Conservation (phyloP, 1,140 invertebrate genomes). For the Drosophila mauritiana region DNA sequence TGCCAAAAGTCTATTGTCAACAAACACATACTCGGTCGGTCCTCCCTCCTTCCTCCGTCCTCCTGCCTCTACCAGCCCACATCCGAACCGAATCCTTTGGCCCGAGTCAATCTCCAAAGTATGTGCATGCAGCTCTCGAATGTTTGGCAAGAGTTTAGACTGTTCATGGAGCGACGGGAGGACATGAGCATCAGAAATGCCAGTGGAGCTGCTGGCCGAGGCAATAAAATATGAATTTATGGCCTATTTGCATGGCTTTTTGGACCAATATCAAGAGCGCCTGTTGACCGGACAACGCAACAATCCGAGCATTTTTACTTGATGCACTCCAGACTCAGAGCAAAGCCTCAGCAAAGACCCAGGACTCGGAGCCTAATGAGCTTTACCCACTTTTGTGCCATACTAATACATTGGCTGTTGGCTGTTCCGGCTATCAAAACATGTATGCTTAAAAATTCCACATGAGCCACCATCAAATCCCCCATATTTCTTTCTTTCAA, state of each 20-base stretch:
- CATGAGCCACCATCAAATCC: conserved; percentile 3
- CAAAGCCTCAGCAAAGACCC: conserved; percentile 53
- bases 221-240: conserved; percentile 81
- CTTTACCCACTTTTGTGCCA: conserved; percentile 38
- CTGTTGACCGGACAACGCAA: conserved; percentile 43
- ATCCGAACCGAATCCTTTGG: not conserved
- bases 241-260: conserved; percentile 78
- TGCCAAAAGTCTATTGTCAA: conserved; percentile 72
- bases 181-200: conserved; percentile 14
- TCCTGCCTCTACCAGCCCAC: too few relatives aligned
- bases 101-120: conserved; percentile 27
- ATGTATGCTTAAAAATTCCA: conserved; percentile 41
- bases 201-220: conserved; percentile 31
- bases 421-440: not conserved
- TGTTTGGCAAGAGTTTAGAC: conserved; percentile 54
- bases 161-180: not conserved
- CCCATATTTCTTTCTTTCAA: conserved; percentile 14
- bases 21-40: conserved; percentile 9
- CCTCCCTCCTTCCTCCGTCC: not conserved
- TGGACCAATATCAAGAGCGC: conserved; percentile 30
- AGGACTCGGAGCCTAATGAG: conserved; percentile 70
- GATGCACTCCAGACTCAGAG: conserved; percentile 3
- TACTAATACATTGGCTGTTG: conserved; percentile 29
- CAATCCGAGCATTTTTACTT: conserved; percentile 39
- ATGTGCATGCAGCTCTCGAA: conserved; percentile 52